Evolutionary conservation across 2,113 vertebrate genomes (phyloP), one percentile per base, ranked within the genome.

Genomic region (Tyto alba): DNA sequence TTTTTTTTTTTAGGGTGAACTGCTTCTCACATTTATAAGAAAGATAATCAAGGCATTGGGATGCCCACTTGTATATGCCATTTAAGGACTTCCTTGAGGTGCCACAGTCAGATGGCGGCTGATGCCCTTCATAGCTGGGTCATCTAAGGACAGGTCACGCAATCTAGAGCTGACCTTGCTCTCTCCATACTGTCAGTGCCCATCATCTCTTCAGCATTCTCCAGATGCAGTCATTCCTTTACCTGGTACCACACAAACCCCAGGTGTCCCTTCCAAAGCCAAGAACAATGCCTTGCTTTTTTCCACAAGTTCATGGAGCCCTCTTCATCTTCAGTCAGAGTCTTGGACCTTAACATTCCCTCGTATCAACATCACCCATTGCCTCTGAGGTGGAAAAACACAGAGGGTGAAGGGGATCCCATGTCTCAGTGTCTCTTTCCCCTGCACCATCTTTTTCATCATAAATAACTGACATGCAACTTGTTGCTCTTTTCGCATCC

Each of bases 381-480:
- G 40, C 26, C 52, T 82, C 64, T 60, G 57, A 77, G 23, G 34
- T 79, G 23, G 27, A 76, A 47, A 47, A 89, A 47, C 75, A 57
- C 59, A 56, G 75, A 85, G 36, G 59, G 40, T 90, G 85, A 79
- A 96, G 43, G 80, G 40, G 43, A 78, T 75, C 32, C 55, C 36
- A 29, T 52, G 32, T 83, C 89, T 38, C 19, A 21, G 5, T 45
- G 25, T 93, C 41, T 81, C 74, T 64, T 85, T 95, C 84, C 74
- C 76, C 83, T 59, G 59, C 67, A 86, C 83, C 72, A 38, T 32
- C 20, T 14, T 40, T 77, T 93, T 82, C 48, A 64, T 97, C 97
- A 99, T 93, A 99, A 97, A 85, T 98, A 98, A 91, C 99, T 99
- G 93, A 98, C 98, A 57, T 98, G 98, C 68, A 98, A 91, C 3